Base-by-base conservation (phyloP, 2,888 invertebrate genomes). In the Synergus gifuensis region DNA sequence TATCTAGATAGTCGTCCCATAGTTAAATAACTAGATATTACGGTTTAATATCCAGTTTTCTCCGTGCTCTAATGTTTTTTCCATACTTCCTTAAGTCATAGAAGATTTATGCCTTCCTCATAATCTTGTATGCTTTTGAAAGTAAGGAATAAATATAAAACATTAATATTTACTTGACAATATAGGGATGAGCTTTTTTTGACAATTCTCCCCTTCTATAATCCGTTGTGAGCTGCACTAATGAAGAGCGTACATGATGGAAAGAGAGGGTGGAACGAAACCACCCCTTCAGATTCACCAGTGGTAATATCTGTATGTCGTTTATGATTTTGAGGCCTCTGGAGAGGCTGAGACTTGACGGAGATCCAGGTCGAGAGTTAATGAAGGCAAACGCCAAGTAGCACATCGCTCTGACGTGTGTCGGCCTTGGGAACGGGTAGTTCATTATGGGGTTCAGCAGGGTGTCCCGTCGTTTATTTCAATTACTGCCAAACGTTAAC, bases 381-480 rank as follows among this genome's bases (percentile, higher is more conserved):
- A 86, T 84, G 84, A 87, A 84, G 81, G 80, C 79, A 73, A 81
- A 77, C 28, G 40, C 58, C 58, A 60, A 79, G 81, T 44, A 44
- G 67, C 73, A 82, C 81, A 83, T 82, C 82, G 80, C 84, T 79
- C 86, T 85, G 86, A 87, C 88, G 86, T 86, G 85, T 86, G 87
- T 86, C 87, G 88, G 84, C 82, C 79, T 77, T 80, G 77, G 83
- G 85, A 87, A 87, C 86, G 81, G 80, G 80, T 83, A 84, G 85
- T 88, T 88, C 87, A 87, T 87, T 88, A 87, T 83, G 79, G 84
- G 82, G 86, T 85, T 79, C 83, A 81, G 81, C 81, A 82, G 85
- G 83, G 80, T 54, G 84, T 81, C 83, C 84, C 36, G 83, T 84
- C 86, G 83, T 87, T 88, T 85, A 85, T 88, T 86, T 87, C 88